Evolutionary conservation across 2,888 invertebrate genomes (phyloP), one percentile per base, ranked within the genome.

Genomic region (Capitulum mitella): DNA sequence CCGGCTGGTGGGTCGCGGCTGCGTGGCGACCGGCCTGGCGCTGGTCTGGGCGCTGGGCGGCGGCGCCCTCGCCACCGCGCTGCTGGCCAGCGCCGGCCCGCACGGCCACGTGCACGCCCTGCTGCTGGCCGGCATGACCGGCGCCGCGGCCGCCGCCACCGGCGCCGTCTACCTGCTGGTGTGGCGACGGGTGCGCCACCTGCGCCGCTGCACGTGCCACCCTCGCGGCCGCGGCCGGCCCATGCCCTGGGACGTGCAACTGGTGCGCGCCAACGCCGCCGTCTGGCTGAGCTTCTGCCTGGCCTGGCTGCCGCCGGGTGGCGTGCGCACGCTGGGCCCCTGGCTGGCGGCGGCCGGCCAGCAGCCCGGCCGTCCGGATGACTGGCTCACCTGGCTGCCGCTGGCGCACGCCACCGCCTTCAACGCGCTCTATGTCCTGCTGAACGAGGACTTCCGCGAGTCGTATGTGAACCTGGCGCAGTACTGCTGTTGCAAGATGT

Each of bases 131-230:
- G 26, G 22, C 26, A 26, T 70, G 19, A 29, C 40, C 26, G 40
- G 22, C 37, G 19, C 37, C 3, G 70, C 29, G 26, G 3, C 40
- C 37, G 22, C 12, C 37, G 37, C 19, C 40, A 40, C 70, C 5
- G 70, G 37, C 26, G 1, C 0, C 10, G 22, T 40, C 19, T 70
- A 40, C 70, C 70, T 70, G 37, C 37, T 70, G 16, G 12, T 14
- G 19, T 70, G 70, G 70, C 37, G 37, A 10, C 70, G 40, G 8
- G 37, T 34, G 37, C 29, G 26, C 19, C 70, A 70, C 70, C 37
- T 70, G 70, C 70, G 70, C 37, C 70, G 70, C 70, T 70, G 70
- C 70, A 70, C 70, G 70, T 70, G 70, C 40, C 40, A 40, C 29
- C 6, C 37, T 26, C 70, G 29, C 58, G 58, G 40, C 37, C 70